Base-by-base conservation (phyloP, 2,888 invertebrate species). In the Lamellibrachia satsuma region DNA sequence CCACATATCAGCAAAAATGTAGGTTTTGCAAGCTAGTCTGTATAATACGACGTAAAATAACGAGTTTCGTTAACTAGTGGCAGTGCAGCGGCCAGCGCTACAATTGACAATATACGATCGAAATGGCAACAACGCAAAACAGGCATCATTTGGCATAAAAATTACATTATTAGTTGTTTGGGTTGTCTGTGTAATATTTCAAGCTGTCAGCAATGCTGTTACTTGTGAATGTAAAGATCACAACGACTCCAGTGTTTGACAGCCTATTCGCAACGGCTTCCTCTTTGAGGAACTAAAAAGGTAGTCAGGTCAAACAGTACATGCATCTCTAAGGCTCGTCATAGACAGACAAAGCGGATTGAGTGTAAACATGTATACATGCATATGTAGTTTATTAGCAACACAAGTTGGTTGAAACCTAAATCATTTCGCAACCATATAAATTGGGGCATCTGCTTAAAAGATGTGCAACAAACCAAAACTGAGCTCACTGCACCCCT, bases 101-200 rank as follows among this genome's bases (percentile, higher is more conserved):
- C 75, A 75, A 75, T 39, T 39, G 39, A 0, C 39, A 39, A 39
- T 75, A 15, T 75, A 22, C 22, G 75, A 60, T 15, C 60, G 60
- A 60, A 60, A 60, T 60, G 60, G 75, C 75, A 75, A 75, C 75
- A 75, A 75, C 75, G 75, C 75, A 75, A 75, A 75, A 75, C 75
- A 15, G 75, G 6, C 75, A 75, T 75, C 39, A 39, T 75, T 75
- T 75, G n/a, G 75, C 75, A 11, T 4, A 75, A n/a, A 39, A 75
- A 15, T n/a, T 3, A n/a, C 22, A 75, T 6, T 75, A 75, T 75
- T 75, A 22, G 22, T 75, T 75, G 75, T 75, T 75, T 75, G 11
- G 11, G 75, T 75, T 75, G 75, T 75, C 2, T 75, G 75, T 75
- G 3, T 75, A 22, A 75, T 75, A 75, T 22, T 75, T 75, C 75